phyloP scores from a whole-genome alignment of 2,797 vertebrate species.

The Schizopygopsis malacanthus region DNA sequence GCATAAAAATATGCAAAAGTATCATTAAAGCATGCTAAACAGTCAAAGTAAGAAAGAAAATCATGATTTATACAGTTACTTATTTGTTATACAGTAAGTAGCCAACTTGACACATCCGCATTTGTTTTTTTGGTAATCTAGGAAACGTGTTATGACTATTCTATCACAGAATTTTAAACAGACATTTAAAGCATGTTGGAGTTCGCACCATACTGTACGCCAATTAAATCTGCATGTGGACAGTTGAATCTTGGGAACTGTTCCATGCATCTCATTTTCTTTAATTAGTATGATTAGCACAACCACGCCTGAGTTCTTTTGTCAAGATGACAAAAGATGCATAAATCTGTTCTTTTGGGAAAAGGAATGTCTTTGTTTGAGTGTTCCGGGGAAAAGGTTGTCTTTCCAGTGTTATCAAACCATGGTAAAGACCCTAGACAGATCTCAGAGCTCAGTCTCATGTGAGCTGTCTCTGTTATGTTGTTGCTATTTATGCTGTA shows the following conservation, averaged over 20 bases:
- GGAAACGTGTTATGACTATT: slow-evolving; percentile 18
- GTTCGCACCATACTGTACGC: slow-evolving; percentile 55
- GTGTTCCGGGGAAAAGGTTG: slow-evolving; percentile 46
- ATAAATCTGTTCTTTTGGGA: slow-evolving; percentile 57
- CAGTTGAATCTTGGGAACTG: slow-evolving; percentile 72
- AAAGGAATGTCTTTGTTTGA: slow-evolving; percentile 35
- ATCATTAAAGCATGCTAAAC: neutral
- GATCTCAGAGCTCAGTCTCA: slow-evolving; percentile 48
- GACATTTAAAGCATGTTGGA: slow-evolving; percentile 45
- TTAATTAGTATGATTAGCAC: slow-evolving; percentile 78
- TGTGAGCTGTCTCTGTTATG: slow-evolving; percentile 56
- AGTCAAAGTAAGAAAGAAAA: neutral
- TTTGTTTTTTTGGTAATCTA: neutral
- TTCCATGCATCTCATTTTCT: slow-evolving; percentile 75
- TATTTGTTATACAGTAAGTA: neutral
- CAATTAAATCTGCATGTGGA: slow-evolving; percentile 73
- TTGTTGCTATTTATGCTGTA: slow-evolving; percentile 41
- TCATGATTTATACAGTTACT: neutral
- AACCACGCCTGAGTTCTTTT: slow-evolving; percentile 70
- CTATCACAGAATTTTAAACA: slow-evolving; percentile 13
- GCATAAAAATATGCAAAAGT: neutral
- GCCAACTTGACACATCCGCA: neutral
- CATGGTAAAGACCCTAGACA: slow-evolving; percentile 43
- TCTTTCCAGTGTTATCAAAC: slow-evolving; percentile 41
- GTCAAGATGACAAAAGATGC: slow-evolving; percentile 71